Base-by-base conservation (phyloP, 2,888 invertebrate genomes). In the Endotricha flammealis region DNA sequence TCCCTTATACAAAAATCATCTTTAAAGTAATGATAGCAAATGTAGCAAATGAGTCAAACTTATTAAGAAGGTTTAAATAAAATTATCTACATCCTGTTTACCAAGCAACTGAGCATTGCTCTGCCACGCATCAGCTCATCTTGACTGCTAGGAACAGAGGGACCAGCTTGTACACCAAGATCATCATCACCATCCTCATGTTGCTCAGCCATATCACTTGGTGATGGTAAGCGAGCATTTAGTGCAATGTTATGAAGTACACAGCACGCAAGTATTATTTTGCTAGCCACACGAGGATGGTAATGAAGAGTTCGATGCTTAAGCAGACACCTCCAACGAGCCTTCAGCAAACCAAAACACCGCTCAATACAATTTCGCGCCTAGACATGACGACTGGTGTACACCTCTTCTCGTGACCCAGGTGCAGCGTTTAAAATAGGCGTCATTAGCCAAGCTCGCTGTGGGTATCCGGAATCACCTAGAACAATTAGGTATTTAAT, bases 381-480 rank as follows among this genome's bases (percentile, higher is more conserved):
- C 40, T 43, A 36, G 1, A 44, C 22, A 27, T 55, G 50, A 0
- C 41, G 29, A 1, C 8, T 22, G 6, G 45, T 57, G 12, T 53
- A 55, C 11, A 14, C 9, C 9, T 50, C 50, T 36, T 51, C 49
- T 8, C 22, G 28, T 14, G 53, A 47, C 4, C 43, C 49, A 16
- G 42, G 41, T 4, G 32, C 42, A 33, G 51, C 49, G 45, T 52
- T 35, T 9, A 47, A 32, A n/a, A 51, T 37, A 9, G 51, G 52
- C 8, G 49, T 49, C 48, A 53, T 45, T 4, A 53, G 30, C 45
- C 50, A 50, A 6, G 47, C 37, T 6, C 48, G 17, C 27, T 39
- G 47, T 12, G 51, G 50, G 29, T 53, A 53, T 11, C 48, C 51
- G 32, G 50, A 50, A 37, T 48, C 49, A 40, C 46, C 48, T 50